A percentile compares a stretch with the other conserved stretches of the same genome.
phyloP scores from a whole-genome alignment of 2,113 vertebrate genomes.

The Cynocephalus volans region DNA sequence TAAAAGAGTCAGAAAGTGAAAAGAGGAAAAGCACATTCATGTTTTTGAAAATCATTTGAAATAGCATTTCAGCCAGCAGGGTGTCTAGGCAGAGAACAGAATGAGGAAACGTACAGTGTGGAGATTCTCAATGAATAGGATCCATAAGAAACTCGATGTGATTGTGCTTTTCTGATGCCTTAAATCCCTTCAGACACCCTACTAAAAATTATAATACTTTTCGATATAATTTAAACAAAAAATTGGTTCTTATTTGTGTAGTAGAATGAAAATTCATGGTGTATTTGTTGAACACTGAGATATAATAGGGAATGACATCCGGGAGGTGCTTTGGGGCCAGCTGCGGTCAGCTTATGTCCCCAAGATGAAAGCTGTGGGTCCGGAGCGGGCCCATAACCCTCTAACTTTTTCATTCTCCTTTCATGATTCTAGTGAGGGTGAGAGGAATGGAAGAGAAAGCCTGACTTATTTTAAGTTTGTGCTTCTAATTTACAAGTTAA shows the following conservation, averaged over 20 bases:
- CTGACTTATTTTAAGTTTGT: not conserved
- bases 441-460: not conserved
- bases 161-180: not conserved
- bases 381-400: not conserved
- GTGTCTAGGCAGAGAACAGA: not conserved
- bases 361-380: not conserved
- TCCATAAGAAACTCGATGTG: not conserved
- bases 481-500: conserved; percentile 4
- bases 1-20: not conserved
- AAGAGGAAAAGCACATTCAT: not conserved
- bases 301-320: not conserved
- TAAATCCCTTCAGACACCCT: not conserved
- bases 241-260: not conserved
- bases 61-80: not conserved
- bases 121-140: not conserved
- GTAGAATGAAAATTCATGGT: not conserved
- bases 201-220: not conserved
- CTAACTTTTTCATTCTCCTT: not conserved
- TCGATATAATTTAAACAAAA: not conserved
- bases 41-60: not conserved
- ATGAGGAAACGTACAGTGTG: not conserved
- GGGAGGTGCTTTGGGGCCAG: not conserved
- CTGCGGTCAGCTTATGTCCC: not conserved
- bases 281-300: not conserved
- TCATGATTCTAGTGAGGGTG: not conserved